These are phyloP conservation scores for Sinotaia quadrata DNA, from an alignment of 2,888 invertebrate genomes.

Conservation along the genomic window DNA sequence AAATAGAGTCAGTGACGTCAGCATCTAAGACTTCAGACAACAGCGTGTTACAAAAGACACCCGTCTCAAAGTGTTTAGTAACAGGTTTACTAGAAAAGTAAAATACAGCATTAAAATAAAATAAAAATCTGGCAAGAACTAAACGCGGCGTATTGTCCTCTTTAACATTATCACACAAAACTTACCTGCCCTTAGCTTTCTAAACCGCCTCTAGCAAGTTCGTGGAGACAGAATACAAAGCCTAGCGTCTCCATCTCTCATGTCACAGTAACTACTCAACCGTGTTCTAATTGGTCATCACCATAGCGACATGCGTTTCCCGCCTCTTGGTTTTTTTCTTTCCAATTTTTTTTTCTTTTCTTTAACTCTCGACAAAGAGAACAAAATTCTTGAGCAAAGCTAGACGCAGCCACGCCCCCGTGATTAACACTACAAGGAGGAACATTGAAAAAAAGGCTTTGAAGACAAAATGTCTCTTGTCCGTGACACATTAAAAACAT, in stretches of 20 bases:
- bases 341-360: too few relatives aligned
- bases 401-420: background rate
- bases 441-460: background rate
- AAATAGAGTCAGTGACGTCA: too few relatives aligned
- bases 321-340: background rate
- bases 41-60: too few relatives aligned
- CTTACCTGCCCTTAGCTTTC: background rate
- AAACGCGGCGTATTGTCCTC: too few relatives aligned
- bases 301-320: conserved; percentile 5
- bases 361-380: too few relatives aligned
- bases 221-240: background rate
- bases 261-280: conserved; percentile 6
- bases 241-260: background rate
- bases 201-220: background rate
- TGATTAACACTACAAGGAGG: background rate
- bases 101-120: too few relatives aligned
- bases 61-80: too few relatives aligned
- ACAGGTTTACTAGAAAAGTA: too few relatives aligned
- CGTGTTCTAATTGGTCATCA: conserved; percentile 15
- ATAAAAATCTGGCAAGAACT: too few relatives aligned
- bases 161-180: too few relatives aligned
- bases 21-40: too few relatives aligned
- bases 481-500: too few relatives aligned
- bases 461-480: background rate
- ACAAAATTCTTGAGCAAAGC: background rate